Evolutionary conservation across 1,140 invertebrate species (phyloP), one percentile per base, ranked within the genome.

Genomic region (Heliothis subflexa): DNA sequence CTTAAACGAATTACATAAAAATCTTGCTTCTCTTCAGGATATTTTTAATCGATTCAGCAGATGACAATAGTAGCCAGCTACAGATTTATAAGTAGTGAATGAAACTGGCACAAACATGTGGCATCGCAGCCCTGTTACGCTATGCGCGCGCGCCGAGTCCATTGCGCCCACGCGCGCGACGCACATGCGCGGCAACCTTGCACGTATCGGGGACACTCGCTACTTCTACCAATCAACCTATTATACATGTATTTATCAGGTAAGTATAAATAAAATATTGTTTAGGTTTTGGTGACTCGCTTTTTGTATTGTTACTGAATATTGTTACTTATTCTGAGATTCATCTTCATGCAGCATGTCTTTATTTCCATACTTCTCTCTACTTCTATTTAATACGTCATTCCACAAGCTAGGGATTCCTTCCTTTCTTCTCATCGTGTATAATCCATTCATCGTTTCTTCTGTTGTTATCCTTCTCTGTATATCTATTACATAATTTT

Each of bases 131-230:
- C 64, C 64, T 68, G 45, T 18, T 68, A 45, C 64, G 28, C 11
- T 47, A n/a, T 68, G 61, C 28, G 33, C 61, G 61, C 21, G 54
- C 57, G 57, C 25, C 47, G 64, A 25, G 40, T 68, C 45, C 40
- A 50, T 68, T 68, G 64, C 64, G 45, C 64, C 64, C 64, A 68
- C 64, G 64, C 64, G 13, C 64, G 64, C 64, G 14, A 49, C 47
- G 64, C 50, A 11, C 16, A 40, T 25, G 47, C 49, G 47, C 21
- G 47, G 14, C 66, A 74, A 74, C 72, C 55, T 74, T 74, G 72
- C 72, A 9, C 7, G 54, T 61, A 74, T 74, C 18, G 72, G 72
- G 72, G 72, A 74, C 72, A 61, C 40, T 68, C 45, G 55, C 64
- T 11, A 68, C 70, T 59, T 28, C 57, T 13, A 61, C 57, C 33